Conservation (phyloP, 2,113 vertebrate species). For the Triplophysa dalaica region DNA sequence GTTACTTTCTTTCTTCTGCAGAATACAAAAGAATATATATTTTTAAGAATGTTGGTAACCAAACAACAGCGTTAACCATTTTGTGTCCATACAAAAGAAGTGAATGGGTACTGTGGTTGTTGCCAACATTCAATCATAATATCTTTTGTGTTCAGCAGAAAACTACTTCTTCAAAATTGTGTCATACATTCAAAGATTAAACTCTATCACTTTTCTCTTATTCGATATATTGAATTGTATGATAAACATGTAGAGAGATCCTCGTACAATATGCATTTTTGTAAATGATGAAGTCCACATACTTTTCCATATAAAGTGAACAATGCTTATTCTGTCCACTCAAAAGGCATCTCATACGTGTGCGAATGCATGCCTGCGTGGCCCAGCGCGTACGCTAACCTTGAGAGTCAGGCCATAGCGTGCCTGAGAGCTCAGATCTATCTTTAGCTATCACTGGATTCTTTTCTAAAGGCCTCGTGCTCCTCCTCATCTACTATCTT, state of each 20-base stretch:
- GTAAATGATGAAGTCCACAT: not conserved
- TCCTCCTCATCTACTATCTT: conserved; percentile 55
- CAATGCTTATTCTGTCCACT: not conserved
- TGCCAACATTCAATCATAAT: no score
- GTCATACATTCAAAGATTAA: not conserved
- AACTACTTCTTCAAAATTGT: not conserved
- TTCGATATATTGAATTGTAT: not conserved
- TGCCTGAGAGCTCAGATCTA: conserved; percentile 72
- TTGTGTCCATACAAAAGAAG: no score
- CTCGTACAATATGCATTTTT: not conserved
- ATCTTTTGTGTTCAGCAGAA: no score
- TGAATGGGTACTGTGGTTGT: no score
- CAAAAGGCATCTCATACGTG: not conserved
- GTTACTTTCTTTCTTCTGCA: no score
- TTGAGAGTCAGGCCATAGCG: conserved; percentile 67
- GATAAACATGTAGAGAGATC: not conserved
- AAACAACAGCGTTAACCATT: no score
- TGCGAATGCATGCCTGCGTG: conserved; percentile 26
- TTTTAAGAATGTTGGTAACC: no score
- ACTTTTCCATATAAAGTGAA: not conserved
- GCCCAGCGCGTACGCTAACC: conserved; percentile 58
- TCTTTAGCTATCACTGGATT: conserved; percentile 74
- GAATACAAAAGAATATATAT: no score
- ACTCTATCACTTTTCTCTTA: no score
- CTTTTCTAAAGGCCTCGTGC: conserved; percentile 66